These are phyloP conservation scores for Muscina levida DNA, from an alignment of 2,888 invertebrate genomes.

Conservation along the genomic window DNA sequence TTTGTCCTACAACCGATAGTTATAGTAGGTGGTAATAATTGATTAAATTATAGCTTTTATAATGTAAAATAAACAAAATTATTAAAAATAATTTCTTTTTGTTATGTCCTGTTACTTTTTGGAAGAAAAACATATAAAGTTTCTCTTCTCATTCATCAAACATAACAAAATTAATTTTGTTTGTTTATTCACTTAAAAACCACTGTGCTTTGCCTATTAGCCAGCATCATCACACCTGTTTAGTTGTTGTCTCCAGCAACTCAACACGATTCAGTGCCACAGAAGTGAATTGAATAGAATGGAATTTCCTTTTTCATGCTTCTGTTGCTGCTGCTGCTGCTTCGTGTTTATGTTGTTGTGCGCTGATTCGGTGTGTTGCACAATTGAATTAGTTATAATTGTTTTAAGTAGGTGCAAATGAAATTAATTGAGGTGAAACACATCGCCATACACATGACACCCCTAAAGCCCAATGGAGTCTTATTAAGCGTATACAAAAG, in stretches of 20 bases:
- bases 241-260: neutral
- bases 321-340: neutral
- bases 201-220: too few species aligned
- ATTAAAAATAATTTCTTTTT: too few species aligned
- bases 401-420: slow-evolving; percentile 33
- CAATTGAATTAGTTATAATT: slow-evolving; percentile 31
- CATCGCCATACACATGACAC: neutral
- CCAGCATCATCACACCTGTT: neutral
- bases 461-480: neutral
- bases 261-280: neutral
- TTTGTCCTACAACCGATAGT: too few species aligned
- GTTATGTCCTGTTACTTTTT: too few species aligned
- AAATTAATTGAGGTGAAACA: slow-evolving; percentile 23
- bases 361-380: neutral
- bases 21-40: too few species aligned
- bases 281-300: neutral
- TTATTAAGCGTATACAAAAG: neutral
- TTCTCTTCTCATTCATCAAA: too few species aligned
- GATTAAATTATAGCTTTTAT: too few species aligned
- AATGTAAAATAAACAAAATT: too few species aligned
- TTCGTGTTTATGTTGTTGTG: neutral
- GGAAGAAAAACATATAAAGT: too few species aligned
- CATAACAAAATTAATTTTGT: too few species aligned
- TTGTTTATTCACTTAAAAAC: too few species aligned
- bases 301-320: slow-evolving; percentile 15